phyloP scores from a whole-genome alignment of 2,113 vertebrate genomes.

The Stictonetta naevosa region DNA sequence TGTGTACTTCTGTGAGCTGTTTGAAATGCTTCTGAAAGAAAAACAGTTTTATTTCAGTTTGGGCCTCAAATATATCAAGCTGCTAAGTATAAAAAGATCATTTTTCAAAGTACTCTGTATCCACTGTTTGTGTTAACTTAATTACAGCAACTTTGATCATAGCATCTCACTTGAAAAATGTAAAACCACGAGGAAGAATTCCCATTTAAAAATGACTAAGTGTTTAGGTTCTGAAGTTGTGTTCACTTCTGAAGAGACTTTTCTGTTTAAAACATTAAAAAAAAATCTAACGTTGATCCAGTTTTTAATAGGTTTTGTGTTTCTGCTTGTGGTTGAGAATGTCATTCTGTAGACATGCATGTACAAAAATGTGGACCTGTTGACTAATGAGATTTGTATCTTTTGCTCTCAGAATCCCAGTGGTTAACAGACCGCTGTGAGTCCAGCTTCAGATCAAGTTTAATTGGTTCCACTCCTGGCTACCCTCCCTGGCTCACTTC shows the following conservation, averaged over 20 bases:
- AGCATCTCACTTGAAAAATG: not conserved
- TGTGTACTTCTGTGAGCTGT: not conserved
- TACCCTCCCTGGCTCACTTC: not conserved
- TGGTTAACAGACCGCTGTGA: not conserved
- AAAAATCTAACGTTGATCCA: not conserved
- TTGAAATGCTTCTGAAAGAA: slow-evolving; percentile 12
- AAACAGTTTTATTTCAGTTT: not conserved
- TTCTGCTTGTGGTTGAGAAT: not conserved
- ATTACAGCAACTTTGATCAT: not conserved
- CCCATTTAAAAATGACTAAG: not conserved
- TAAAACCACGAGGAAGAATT: not conserved
- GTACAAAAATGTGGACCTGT: not conserved
- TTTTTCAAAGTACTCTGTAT: not conserved
- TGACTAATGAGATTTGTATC: not conserved
- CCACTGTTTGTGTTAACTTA: not conserved
- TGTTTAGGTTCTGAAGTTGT: not conserved
- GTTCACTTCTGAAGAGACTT: not conserved
- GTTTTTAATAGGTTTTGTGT: not conserved
- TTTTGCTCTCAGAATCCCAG: not conserved
- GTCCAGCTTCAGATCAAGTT: not conserved
- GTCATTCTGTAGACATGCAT: not conserved
- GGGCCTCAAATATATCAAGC: not conserved
- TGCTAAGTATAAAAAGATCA: not conserved
- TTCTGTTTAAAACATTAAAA: not conserved
- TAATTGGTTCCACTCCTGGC: not conserved